These are phyloP conservation scores for Melanostoma scalare DNA, from an alignment of 2,888 invertebrate species.

Conservation along the genomic window DNA sequence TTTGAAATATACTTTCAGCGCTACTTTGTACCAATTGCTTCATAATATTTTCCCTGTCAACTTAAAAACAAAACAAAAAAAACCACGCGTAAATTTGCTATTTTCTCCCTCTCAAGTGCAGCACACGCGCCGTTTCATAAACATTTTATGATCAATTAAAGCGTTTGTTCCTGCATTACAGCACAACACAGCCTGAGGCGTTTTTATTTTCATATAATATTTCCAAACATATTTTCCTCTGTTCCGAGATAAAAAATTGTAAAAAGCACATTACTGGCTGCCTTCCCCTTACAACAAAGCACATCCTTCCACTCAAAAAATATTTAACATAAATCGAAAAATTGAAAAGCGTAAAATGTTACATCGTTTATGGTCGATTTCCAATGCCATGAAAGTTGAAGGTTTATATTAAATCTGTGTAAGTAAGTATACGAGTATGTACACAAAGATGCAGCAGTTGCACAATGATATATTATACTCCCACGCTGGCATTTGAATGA, in stretches of 20 bases:
- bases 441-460: conserved; percentile 54
- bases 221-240: no score
- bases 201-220: no score
- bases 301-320: neutral
- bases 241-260: neutral
- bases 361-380: conserved; percentile 38
- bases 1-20: no score
- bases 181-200: neutral
- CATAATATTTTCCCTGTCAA: no score
- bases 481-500: conserved; percentile 29
- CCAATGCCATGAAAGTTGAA: conserved; percentile 29
- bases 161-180: conserved; percentile 24
- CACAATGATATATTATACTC: conserved; percentile 34
- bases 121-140: conserved; percentile 30
- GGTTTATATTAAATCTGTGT: conserved; percentile 21
- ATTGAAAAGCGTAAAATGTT: conserved; percentile 62
- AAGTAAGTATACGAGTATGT: neutral
- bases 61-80: no score
- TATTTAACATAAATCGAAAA: conserved; percentile 47
- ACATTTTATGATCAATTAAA: conserved; percentile 53
- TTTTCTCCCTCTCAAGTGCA: conserved; percentile 12
- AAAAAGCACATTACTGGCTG: neutral
- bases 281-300: neutral
- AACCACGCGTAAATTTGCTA: no score
- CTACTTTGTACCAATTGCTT: no score